A percentile compares a stretch with the other conserved stretches of the same genome.
phyloP scores from a whole-genome alignment of 2,888 invertebrate genomes.

The Anthrax anthrax region DNA sequence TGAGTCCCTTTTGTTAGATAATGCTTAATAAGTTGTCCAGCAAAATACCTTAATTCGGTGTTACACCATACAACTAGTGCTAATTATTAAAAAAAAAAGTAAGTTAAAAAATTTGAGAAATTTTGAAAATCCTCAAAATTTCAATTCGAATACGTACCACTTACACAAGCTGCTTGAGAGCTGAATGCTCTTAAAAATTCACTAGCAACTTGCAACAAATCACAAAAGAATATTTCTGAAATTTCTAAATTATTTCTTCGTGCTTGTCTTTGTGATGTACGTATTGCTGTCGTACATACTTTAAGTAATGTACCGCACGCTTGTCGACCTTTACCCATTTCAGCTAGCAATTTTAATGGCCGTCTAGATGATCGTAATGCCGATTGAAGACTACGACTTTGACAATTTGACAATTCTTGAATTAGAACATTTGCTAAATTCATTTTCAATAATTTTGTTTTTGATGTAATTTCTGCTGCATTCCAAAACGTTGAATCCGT shows the following conservation, averaged over 20 bases:
- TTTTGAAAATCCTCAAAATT: neutral
- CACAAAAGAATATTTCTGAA: conserved; percentile 53
- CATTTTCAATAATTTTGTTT: conserved; percentile 57
- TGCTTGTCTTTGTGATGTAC: conserved; percentile 31
- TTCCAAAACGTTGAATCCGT: conserved; percentile 23
- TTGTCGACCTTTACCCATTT: conserved; percentile 34
- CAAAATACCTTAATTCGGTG: conserved; percentile 62
- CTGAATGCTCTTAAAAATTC: conserved; percentile 74
- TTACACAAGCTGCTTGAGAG: conserved; percentile 54
- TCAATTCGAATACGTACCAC: conserved; percentile 39
- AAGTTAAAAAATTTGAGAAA: neutral
- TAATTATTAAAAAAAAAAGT: conserved; percentile 22
- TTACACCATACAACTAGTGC: conserved; percentile 87
- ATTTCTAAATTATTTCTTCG: conserved; percentile 32
- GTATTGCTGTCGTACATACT: conserved; percentile 30
- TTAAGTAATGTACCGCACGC: conserved; percentile 29
- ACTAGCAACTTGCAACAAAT: conserved; percentile 50
- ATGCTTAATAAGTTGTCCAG: conserved; percentile 70
- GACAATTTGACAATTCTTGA: conserved; percentile 76
- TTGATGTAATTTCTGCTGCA: conserved; percentile 22
- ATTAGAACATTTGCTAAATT: conserved; percentile 74
- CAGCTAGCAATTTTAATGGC: conserved; percentile 61
- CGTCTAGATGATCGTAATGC: conserved; percentile 72
- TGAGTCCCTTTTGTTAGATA: conserved; percentile 82
- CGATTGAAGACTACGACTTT: conserved; percentile 81